These are phyloP conservation scores for Riparia riparia DNA, from an alignment of 2,113 vertebrate genomes.

Conservation along the genomic window DNA sequence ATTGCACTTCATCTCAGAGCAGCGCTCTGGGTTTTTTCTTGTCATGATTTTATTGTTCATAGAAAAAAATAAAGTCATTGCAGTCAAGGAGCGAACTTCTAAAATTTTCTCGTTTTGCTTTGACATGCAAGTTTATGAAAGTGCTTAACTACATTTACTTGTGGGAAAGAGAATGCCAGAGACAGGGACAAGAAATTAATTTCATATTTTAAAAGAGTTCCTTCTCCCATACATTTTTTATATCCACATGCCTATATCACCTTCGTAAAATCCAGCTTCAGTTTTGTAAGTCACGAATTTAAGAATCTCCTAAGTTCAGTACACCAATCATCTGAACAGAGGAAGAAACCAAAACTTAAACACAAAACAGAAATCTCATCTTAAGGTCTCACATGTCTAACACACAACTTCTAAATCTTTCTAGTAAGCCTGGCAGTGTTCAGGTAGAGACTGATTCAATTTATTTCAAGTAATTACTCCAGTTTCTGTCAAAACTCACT, in stretches of 20 bases:
- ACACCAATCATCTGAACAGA: background rate
- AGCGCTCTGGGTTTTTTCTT: background rate
- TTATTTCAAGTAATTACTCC: constrained; percentile 29
- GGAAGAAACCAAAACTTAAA: background rate
- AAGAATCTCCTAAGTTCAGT: background rate
- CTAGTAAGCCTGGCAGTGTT: background rate
- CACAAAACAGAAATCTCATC: background rate
- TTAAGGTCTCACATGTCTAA: background rate
- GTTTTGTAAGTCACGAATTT: background rate
- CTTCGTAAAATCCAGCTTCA: background rate
- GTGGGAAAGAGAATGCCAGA: background rate
- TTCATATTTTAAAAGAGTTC: background rate
- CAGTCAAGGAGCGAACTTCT: background rate
- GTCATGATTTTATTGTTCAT: background rate
- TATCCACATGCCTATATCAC: background rate
- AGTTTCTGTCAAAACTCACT: constrained; percentile 19
- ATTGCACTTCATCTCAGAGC: background rate
- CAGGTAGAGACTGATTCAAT: background rate
- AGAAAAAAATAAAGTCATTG: background rate
- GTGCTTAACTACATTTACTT: background rate
- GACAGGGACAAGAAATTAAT: background rate
- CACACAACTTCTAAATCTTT: background rate
- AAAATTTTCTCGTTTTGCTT: background rate
- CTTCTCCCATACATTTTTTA: background rate
- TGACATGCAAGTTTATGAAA: background rate